Evolutionary conservation across 30 jellyfish, hydroid and myxozoan species (phyloP).

Genomic region (Aurelia aurita complex sp. Pacific): DNA sequence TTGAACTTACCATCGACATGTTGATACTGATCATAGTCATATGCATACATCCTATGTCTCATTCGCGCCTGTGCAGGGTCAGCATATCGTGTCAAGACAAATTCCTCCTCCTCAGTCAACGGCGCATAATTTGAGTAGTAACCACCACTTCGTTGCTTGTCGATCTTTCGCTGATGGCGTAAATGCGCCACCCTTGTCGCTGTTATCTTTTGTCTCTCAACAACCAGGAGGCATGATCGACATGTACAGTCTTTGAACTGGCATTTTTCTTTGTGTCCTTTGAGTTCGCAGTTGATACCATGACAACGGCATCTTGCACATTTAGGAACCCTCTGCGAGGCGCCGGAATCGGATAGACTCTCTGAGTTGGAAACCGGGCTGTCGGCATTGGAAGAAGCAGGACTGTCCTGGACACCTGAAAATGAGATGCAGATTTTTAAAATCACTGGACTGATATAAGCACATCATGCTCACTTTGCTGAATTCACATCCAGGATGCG

Average conservation of each 20-base stretch:
- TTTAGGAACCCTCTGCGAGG: conserved; percentile 81
- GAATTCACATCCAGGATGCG: too few relatives aligned
- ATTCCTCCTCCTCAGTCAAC: conserved; percentile 86
- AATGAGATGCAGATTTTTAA: too few relatives aligned
- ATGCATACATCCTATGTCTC: conserved; percentile 18
- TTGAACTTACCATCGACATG: conserved; percentile 37
- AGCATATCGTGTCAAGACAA: conserved; percentile 57
- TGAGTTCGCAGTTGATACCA: conserved; percentile 86
- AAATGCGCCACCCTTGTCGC: conserved; percentile 97
- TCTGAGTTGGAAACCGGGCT: conserved; percentile 8
- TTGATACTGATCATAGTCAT: conserved; percentile 29
- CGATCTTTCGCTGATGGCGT: conserved; percentile 91
- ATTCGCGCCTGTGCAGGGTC: conserved; percentile 42
- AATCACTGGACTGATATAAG: too few relatives aligned
- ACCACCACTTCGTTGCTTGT: conserved; percentile 72
- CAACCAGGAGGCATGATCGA: conserved; percentile 87
- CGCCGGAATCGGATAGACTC: conserved; percentile 29
- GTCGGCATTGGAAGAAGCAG: conserved; percentile 8
- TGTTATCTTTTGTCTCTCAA: conserved; percentile 92
- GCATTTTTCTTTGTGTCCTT: conserved; percentile 96
- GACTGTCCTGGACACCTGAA: conserved; percentile 6
- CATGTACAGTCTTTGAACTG: conserved; percentile 93
- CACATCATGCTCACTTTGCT: too few relatives aligned
- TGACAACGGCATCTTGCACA: conserved; percentile 94
- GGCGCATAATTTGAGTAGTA: conserved; percentile 50